Base-by-base conservation (phyloP, 2,888 invertebrate genomes). In the Hirudinaria manillensis region DNA sequence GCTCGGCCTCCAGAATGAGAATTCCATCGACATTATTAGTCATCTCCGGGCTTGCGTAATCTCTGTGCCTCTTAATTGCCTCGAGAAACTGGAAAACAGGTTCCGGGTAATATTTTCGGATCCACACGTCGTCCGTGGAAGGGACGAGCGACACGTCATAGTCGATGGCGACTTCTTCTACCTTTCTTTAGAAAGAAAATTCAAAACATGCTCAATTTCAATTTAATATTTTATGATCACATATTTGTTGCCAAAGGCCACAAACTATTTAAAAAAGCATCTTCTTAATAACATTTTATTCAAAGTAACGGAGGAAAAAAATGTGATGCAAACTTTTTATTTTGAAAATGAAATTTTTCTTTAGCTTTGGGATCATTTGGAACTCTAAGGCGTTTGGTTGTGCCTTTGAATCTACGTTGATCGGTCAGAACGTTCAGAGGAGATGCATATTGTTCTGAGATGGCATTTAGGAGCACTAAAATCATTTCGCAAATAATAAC, bases 41-140 rank as follows among this genome's bases (percentile, higher is more conserved):
- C 82, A 84, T 83, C 21, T 78, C 80, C 4, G 83, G 83, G 36
- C 81, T 78, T 0, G 82, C 83, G 76, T 80, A 80, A 72, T 83
- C 83, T 36, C 80, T 78, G 77, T 84, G 83, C 78, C 79, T 80
- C 2, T 76, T 76, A 3, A 84, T 68, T 19, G 81, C 79, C 24
- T 81, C 80, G 24, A 79, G 77, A 21, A 83, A 74, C 2, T 80
- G 66, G 66, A 78, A 80, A 36, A 72, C 75, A 6, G 77, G 80
- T 45, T 75, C 74, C 0, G 82, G 81, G 73, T 81, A 84, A 70
- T 81, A 78, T 27, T 77, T 78, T 24, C 55, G 29, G 56, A 29
- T 73, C 65, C 65, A 73, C n/a, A 73, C 73, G 56, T 73, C 73
- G 61, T 73, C 73, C 7, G 36, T 2, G 19, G 61, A n/a, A 21